Evolutionary conservation across 2,797 vertebrate species (phyloP).

Genomic region (Setipinna tenuifilis): DNA sequence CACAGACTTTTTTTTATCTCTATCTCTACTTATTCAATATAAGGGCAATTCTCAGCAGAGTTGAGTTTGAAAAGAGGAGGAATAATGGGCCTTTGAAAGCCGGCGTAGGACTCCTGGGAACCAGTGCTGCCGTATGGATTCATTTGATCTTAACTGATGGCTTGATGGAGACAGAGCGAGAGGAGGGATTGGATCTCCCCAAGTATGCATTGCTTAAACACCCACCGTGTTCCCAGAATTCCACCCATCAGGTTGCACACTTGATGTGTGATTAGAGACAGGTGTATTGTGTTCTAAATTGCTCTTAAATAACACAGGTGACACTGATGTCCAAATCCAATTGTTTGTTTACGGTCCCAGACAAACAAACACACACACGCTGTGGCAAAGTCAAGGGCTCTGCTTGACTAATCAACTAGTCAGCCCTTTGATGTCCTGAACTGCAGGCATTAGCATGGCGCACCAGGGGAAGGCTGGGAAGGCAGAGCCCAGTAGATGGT

Average conservation of each 20-base stretch:
- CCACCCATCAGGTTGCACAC: constrained; percentile 30
- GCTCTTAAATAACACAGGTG: not conserved
- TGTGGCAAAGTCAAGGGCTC: not conserved
- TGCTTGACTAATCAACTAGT: not conserved
- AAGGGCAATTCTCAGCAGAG: constrained; percentile 22
- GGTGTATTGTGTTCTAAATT: not conserved
- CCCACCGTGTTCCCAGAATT: constrained; percentile 35
- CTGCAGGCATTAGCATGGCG: not conserved
- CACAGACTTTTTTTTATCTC: constrained; percentile 7
- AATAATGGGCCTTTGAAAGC: constrained; percentile 51
- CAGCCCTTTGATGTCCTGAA: not conserved
- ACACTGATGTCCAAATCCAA: not conserved
- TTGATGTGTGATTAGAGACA: not conserved
- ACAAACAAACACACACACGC: not conserved
- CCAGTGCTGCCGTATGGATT: constrained; percentile 60
- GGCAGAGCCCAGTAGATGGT: not conserved
- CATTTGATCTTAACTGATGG: constrained; percentile 73
- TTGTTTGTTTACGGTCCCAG: not conserved
- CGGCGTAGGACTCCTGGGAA: constrained; percentile 51
- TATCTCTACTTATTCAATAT: constrained; percentile 23
- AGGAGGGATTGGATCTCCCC: constrained; percentile 53
- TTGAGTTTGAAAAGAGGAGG: constrained; percentile 43
- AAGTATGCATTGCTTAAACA: constrained; percentile 53
- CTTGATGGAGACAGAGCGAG: constrained; percentile 62
- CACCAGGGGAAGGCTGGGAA: not conserved